Conservation (phyloP, 2,113 vertebrate species). For the Nestor notabilis region DNA sequence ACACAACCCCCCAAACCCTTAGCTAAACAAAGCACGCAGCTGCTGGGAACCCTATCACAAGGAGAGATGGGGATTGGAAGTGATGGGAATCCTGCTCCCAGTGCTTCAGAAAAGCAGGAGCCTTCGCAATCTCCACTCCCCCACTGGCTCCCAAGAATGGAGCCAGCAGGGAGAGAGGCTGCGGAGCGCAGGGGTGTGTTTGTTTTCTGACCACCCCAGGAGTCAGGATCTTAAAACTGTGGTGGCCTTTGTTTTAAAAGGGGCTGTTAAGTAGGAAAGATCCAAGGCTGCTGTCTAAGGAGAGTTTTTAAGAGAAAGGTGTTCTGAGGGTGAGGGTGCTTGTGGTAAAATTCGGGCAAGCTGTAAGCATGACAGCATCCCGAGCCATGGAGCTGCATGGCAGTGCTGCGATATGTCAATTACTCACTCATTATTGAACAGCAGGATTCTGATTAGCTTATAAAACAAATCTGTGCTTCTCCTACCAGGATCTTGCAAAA, state of each 20-base stretch:
- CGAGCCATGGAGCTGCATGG: not conserved
- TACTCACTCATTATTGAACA: conserved; percentile 70
- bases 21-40: not conserved
- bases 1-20: not conserved
- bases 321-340: conserved; percentile 31
- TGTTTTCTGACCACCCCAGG: conserved; percentile 61
- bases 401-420: conserved; percentile 4
- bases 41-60: conserved; percentile 25
- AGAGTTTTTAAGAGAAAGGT: not conserved
- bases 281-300: not conserved
- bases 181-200: not conserved
- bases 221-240: conserved; percentile 39
- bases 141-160: conserved; percentile 43
- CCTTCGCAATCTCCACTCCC: conserved; percentile 39
- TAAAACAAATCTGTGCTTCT: conserved; percentile 61
- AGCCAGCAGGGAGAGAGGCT: conserved; percentile 44
- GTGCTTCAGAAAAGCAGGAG: conserved; percentile 22
- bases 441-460: conserved; percentile 66
- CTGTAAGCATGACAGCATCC: not conserved
- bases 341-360: not conserved
- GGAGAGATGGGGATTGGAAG: not conserved
- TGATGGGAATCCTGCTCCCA: conserved; percentile 42
- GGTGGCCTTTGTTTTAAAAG: conserved; percentile 21
- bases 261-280: not conserved
- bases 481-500: conserved; percentile 35